Conservation (phyloP, 2,888 invertebrate species). For the Himalopsyche tibetana region DNA sequence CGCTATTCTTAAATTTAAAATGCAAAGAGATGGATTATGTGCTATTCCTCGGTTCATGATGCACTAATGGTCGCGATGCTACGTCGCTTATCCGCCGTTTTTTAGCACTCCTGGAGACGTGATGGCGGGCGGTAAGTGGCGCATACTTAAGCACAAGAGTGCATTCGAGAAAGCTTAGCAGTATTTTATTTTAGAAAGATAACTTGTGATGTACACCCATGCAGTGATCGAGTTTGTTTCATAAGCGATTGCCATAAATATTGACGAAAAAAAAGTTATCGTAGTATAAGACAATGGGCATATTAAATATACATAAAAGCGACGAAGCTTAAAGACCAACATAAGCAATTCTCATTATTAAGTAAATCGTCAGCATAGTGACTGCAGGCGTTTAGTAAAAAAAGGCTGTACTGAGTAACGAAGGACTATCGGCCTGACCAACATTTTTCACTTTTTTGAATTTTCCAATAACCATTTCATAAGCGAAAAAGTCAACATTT, state of each 20-base stretch:
- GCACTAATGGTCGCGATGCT: constrained; percentile 2
- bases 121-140: constrained; percentile 3
- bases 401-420: too few relatives aligned
- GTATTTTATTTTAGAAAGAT: neutral
- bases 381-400: too few relatives aligned
- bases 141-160: constrained; percentile 7
- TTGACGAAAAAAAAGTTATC: neutral
- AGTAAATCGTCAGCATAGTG: too few relatives aligned
- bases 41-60: neutral
- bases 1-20: neutral
- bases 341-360: too few relatives aligned
- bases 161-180: neutral
- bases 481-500: too few relatives aligned
- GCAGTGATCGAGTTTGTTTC: neutral
- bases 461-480: too few relatives aligned
- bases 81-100: neutral
- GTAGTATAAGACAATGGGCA: neutral
- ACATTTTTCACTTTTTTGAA: too few relatives aligned
- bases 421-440: too few relatives aligned
- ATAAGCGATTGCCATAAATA: neutral
- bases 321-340: too few relatives aligned
- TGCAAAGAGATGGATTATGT: neutral
- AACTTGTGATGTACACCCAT: neutral
- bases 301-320: too few relatives aligned
- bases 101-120: neutral